phyloP scores from a whole-genome alignment of 2,888 invertebrate species.

The Aleiodes leptofemur region DNA sequence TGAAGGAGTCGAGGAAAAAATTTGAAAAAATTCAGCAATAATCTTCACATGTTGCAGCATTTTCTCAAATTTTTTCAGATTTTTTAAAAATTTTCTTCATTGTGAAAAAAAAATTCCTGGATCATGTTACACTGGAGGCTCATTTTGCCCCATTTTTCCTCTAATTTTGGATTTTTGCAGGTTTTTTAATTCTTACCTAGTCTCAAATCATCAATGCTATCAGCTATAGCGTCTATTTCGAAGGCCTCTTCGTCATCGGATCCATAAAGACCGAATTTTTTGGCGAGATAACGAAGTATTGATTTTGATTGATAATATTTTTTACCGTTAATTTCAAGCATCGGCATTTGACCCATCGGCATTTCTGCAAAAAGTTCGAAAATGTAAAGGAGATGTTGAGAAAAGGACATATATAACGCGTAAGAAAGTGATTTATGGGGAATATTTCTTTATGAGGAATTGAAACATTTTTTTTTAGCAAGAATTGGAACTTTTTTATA shows the following conservation, averaged over 20 bases:
- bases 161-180: not conserved
- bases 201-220: slow-evolving; percentile 77
- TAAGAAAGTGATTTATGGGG: too few species aligned
- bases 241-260: slow-evolving; percentile 76
- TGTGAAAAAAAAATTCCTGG: too few species aligned
- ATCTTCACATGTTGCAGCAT: too few species aligned
- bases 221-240: slow-evolving; percentile 75
- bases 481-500: too few species aligned
- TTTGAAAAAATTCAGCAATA: too few species aligned
- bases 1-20: too few species aligned
- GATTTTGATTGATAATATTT: slow-evolving; percentile 75
- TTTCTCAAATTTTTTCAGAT: too few species aligned
- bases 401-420: not conserved
- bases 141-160: not conserved
- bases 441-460: too few species aligned
- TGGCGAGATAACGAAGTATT: slow-evolving; percentile 78
- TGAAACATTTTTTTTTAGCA: too few species aligned
- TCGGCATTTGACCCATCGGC: slow-evolving; percentile 76
- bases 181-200: slow-evolving; percentile 67
- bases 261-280: slow-evolving; percentile 76
- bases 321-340: slow-evolving; percentile 75
- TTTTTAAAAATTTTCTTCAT: too few species aligned
- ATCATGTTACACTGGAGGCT: too few species aligned
- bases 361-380: slow-evolving; percentile 66
- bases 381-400: not conserved